Evolutionary conservation across 2,113 vertebrate genomes (phyloP).

Genomic region (Himantopus leucocephalus): DNA sequence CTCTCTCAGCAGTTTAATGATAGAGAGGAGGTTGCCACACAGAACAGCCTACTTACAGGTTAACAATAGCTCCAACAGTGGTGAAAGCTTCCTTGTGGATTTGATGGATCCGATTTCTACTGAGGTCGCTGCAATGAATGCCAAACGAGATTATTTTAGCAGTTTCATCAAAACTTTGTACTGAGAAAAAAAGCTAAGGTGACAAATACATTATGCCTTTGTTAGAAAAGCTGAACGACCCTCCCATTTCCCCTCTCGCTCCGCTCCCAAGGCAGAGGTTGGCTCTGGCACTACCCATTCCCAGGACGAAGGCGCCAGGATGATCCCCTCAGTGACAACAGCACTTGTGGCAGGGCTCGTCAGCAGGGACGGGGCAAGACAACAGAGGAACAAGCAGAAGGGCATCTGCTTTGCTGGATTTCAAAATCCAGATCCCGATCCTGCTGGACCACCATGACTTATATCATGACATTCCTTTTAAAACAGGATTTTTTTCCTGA

Average conservation of each 20-base stretch:
- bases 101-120: conserved; percentile 86
- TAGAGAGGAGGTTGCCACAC: neutral
- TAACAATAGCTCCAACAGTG: conserved; percentile 83
- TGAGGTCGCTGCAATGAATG: conserved; percentile 86
- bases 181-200: neutral
- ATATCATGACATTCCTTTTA: neutral
- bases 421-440: neutral
- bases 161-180: neutral
- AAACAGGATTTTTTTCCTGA: neutral
- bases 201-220: neutral
- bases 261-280: neutral
- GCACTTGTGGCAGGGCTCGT: neutral
- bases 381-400: neutral
- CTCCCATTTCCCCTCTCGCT: neutral
- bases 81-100: conserved; percentile 89
- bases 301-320: neutral
- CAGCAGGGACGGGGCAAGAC: neutral
- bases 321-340: neutral
- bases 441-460: neutral
- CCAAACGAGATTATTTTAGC: neutral
- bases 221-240: neutral
- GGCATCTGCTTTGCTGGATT: neutral
- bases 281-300: neutral
- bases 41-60: conserved; percentile 85
- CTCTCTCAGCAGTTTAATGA: neutral